These are phyloP conservation scores for Phymatocera aterrima DNA, from an alignment of 2,888 invertebrate species.

Conservation along the genomic window DNA sequence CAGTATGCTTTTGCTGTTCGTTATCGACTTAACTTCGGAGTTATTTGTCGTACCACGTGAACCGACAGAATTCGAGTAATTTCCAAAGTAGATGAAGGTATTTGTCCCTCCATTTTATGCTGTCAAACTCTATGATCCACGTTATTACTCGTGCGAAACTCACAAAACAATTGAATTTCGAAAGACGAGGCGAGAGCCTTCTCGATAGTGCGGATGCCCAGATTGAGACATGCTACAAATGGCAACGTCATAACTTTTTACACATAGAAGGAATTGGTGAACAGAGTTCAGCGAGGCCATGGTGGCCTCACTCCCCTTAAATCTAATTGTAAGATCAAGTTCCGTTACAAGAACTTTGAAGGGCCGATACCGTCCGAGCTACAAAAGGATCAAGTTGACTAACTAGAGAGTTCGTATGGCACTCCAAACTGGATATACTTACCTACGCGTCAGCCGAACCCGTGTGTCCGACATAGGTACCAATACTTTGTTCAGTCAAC, in stretches of 20 bases:
- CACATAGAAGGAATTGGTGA: too few species aligned
- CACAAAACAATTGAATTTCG: background rate
- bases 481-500: background rate
- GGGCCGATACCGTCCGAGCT: background rate
- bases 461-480: too few species aligned
- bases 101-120: background rate
- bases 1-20: background rate
- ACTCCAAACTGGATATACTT: background rate
- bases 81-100: background rate
- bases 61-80: background rate
- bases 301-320: too few species aligned
- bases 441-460: background rate
- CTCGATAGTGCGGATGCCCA: too few species aligned
- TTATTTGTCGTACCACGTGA: background rate
- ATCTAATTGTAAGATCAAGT: background rate
- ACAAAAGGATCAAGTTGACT: background rate
- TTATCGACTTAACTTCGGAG: background rate
- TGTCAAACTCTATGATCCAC: background rate
- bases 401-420: background rate
- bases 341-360: background rate
- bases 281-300: too few species aligned
- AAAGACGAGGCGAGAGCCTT: too few species aligned
- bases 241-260: too few species aligned
- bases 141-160: background rate
- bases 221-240: too few species aligned